phyloP scores from a whole-genome alignment of 2,113 vertebrate genomes.

The Muntiacus reevesi region DNA sequence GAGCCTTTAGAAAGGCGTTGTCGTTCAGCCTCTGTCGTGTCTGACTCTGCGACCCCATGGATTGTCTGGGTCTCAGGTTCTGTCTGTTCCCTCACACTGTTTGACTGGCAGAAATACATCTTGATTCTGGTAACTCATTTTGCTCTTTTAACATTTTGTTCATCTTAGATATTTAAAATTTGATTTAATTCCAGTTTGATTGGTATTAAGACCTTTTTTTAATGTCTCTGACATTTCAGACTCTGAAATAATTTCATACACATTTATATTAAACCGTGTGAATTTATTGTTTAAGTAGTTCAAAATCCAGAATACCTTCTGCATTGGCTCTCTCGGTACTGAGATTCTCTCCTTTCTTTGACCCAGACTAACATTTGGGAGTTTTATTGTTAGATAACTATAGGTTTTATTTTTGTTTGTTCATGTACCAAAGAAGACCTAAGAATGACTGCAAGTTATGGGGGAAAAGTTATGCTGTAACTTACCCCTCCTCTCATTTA shows the following conservation, averaged over 20 bases:
- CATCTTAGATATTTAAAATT: constrained; percentile 24
- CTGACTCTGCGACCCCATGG: background rate
- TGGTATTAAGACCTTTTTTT: background rate
- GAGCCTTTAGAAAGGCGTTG: background rate
- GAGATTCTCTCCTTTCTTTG: background rate
- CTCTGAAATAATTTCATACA: constrained; percentile 1
- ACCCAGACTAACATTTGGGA: background rate
- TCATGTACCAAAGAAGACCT: background rate
- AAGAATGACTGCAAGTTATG: background rate
- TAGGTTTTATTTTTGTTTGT: background rate
- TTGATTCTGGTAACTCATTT: background rate
- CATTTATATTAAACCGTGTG: background rate
- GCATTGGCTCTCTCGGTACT: background rate
- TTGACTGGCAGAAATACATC: background rate
- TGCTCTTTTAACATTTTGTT: constrained; percentile 14
- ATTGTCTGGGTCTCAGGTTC: background rate
- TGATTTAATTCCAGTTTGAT: constrained; percentile 12
- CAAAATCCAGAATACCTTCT: constrained; percentile 23
- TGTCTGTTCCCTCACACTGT: background rate
- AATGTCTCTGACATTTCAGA: background rate
- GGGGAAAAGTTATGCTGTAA: background rate
- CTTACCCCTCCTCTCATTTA: constrained; percentile 4
- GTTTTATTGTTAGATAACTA: background rate
- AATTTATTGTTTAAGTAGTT: constrained; percentile 20
- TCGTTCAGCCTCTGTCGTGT: background rate